Evolutionary conservation across 2,113 vertebrate genomes (phyloP).

Genomic region (Rhinopomastus cyanomelas): DNA sequence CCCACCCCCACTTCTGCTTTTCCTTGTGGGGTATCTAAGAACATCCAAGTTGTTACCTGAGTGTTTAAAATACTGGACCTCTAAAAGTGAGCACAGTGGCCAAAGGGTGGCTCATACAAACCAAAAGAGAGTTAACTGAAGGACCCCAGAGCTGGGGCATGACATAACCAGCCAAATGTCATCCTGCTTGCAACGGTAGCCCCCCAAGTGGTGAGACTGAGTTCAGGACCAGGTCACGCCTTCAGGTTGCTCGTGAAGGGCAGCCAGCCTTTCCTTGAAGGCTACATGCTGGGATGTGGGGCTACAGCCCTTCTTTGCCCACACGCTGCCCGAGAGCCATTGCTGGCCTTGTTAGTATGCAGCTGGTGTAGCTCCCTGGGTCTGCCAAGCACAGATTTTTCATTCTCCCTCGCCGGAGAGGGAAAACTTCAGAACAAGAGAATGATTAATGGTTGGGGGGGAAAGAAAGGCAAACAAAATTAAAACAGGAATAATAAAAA

Average conservation of each 20-base stretch:
- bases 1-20: neutral
- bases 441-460: neutral
- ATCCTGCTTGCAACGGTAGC: accelerated
- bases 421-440: slow-evolving; percentile 44
- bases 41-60: neutral
- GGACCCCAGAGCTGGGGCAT: neutral
- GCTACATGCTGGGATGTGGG: neutral
- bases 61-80: neutral
- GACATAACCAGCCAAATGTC: neutral
- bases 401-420: slow-evolving; percentile 6
- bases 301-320: neutral
- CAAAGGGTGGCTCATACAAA: neutral
- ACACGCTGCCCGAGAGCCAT: neutral
- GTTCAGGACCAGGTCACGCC: neutral
- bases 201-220: accelerated
- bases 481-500: slow-evolving; percentile 5
- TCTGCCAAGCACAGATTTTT: slow-evolving; percentile 41
- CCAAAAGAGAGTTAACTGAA: neutral
- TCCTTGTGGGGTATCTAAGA: neutral
- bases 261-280: neutral
- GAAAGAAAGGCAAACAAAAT: neutral
- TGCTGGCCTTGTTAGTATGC: slow-evolving; percentile 28
- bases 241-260: neutral
- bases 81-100: neutral
- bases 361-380: neutral